These are phyloP conservation scores for Lepidurus arcticus DNA, from an alignment of 1,140 invertebrate genomes.

Conservation along the genomic window DNA sequence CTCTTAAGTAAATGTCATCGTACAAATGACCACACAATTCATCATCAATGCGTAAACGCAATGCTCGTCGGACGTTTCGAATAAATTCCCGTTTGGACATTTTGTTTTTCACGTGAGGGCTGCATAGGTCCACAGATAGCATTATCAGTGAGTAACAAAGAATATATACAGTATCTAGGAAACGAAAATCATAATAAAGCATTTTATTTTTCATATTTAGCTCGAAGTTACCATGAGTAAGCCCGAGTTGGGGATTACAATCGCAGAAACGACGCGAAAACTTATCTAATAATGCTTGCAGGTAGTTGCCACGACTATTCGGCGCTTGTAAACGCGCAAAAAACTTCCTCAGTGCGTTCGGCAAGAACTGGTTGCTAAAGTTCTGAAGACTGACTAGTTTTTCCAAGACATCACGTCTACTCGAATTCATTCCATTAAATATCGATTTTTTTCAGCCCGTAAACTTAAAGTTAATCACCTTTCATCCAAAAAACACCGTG, in stretches of 20 bases:
- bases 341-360: slow-evolving; percentile 51
- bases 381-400: slow-evolving; percentile 49
- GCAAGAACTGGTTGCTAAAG: slow-evolving; percentile 50
- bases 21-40: slow-evolving; percentile 52
- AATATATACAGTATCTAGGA: slow-evolving; percentile 51
- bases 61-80: slow-evolving; percentile 50
- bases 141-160: slow-evolving; percentile 53
- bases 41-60: slow-evolving; percentile 44
- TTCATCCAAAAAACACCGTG: slow-evolving; percentile 45
- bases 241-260: slow-evolving; percentile 49
- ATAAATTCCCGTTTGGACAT: slow-evolving; percentile 56
- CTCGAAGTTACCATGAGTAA: slow-evolving; percentile 45
- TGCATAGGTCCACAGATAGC: slow-evolving; percentile 51
- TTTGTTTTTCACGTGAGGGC: slow-evolving; percentile 54
- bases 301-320: slow-evolving; percentile 46
- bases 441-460: background rate
- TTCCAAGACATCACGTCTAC: slow-evolving; percentile 49
- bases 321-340: slow-evolving; percentile 49
- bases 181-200: slow-evolving; percentile 29
- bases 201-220: background rate
- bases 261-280: slow-evolving; percentile 50
- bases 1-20: slow-evolving; percentile 52
- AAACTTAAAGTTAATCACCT: slow-evolving; percentile 41
- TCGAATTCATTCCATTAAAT: slow-evolving; percentile 24
- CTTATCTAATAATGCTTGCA: slow-evolving; percentile 49